phyloP scores from a whole-genome alignment of 2,113 vertebrate species.

The Balaeniceps rex region DNA sequence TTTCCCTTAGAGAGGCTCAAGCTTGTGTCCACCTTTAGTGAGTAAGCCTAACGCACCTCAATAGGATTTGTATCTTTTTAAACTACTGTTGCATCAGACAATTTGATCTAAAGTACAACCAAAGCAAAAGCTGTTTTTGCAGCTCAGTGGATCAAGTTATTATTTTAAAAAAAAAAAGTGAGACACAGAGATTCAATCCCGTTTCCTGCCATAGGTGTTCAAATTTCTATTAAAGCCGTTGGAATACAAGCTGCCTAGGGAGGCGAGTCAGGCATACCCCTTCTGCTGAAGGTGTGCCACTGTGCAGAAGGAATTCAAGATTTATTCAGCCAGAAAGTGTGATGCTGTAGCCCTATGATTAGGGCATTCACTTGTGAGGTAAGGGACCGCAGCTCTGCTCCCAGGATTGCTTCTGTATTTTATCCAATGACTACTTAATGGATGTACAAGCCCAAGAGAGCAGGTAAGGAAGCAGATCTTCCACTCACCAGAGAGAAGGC shows the following conservation, averaged over 20 bases:
- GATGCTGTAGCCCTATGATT: background rate
- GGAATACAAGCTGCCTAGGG: background rate
- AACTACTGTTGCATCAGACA: background rate
- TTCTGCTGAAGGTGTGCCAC: background rate
- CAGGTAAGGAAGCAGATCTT: constrained; percentile 20
- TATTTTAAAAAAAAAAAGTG: background rate
- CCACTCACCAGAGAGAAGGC: background rate
- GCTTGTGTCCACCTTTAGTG: background rate
- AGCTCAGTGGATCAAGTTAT: background rate
- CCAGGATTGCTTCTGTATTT: constrained; percentile 7
- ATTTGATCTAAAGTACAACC: background rate
- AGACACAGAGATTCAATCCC: background rate
- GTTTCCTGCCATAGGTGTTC: background rate
- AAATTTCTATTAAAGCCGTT: background rate
- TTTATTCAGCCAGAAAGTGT: background rate
- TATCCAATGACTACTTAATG: constrained; percentile 38
- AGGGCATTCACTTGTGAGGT: background rate
- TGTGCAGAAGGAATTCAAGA: background rate
- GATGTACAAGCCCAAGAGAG: background rate
- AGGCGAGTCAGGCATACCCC: background rate
- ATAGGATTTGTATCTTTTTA: background rate
- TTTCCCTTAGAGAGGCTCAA: background rate
- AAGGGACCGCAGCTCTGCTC: background rate
- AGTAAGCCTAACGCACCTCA: background rate
- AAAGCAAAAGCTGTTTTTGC: background rate